Evolutionary conservation across 2,888 invertebrate genomes (phyloP).

Genomic region (Tenthredo scrophulariae): DNA sequence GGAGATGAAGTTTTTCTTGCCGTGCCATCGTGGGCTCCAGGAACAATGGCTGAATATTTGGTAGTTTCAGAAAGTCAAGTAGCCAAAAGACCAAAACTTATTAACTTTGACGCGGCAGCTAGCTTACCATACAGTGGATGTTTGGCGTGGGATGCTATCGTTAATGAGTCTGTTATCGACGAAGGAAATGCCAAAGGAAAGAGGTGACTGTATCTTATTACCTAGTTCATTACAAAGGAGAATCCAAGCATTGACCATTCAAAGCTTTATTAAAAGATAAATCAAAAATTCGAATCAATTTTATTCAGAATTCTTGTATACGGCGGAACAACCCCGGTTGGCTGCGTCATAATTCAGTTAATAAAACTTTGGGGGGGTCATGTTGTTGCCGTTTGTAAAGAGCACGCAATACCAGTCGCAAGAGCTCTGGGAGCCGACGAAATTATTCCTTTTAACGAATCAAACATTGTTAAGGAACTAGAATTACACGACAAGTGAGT

Average conservation of each 20-base stretch:
- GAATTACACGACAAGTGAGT: slow-evolving; percentile 71
- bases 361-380: slow-evolving; percentile 81
- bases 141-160: slow-evolving; percentile 80
- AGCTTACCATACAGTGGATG: slow-evolving; percentile 83
- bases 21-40: slow-evolving; percentile 81
- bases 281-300: slow-evolving; percentile 2
- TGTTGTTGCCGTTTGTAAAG: slow-evolving; percentile 80
- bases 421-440: slow-evolving; percentile 81
- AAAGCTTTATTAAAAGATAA: background rate
- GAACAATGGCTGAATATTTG: slow-evolving; percentile 81
- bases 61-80: slow-evolving; percentile 80
- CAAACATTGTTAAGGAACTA: slow-evolving; percentile 70
- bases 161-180: slow-evolving; percentile 78
- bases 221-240: background rate
- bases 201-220: slow-evolving; percentile 75
- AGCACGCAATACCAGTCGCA: slow-evolving; percentile 80
- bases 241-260: background rate
- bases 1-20: slow-evolving; percentile 84
- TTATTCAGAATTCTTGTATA: slow-evolving; percentile 80
- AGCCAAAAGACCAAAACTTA: slow-evolving; percentile 80
- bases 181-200: slow-evolving; percentile 79
- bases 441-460: slow-evolving; percentile 77
- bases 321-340: slow-evolving; percentile 82
- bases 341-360: slow-evolving; percentile 82
- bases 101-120: slow-evolving; percentile 82